Conservation (phyloP, 2,113 vertebrate species). For the Callorhinus ursinus region DNA sequence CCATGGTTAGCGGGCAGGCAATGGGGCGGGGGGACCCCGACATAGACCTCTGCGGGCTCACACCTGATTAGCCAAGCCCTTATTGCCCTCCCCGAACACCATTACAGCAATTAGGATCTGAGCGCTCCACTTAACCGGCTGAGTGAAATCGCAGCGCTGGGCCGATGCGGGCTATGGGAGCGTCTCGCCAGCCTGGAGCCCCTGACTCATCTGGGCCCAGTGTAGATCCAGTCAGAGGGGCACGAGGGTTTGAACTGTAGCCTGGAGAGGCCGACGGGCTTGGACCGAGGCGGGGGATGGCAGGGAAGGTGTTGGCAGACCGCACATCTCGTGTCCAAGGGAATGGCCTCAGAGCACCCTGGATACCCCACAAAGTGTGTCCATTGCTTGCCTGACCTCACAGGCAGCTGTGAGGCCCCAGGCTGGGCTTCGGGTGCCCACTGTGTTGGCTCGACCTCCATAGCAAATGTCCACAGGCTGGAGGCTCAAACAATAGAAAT, state of each 20-base stretch:
- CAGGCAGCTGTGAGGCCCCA: rapidly evolving
- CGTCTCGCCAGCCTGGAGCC: constrained; percentile 53
- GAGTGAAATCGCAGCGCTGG: rapidly evolving
- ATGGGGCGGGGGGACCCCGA: rapidly evolving
- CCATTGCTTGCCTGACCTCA: rapidly evolving
- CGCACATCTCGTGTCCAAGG: rapidly evolving
- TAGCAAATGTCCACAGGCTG: rapidly evolving
- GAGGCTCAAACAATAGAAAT: rapidly evolving
- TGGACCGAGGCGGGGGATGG: rapidly evolving
- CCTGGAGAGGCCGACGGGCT: not conserved
- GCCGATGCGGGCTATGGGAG: not conserved
- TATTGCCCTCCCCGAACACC: not conserved
- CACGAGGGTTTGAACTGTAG: not conserved
- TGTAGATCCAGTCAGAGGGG: rapidly evolving
- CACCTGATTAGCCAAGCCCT: not conserved
- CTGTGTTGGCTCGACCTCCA: rapidly evolving
- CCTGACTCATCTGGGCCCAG: not conserved
- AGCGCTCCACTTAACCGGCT: not conserved
- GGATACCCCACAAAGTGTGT: rapidly evolving
- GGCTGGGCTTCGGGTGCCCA: not conserved
- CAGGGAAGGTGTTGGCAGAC: not conserved
- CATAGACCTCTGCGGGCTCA: not conserved
- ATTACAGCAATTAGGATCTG: not conserved
- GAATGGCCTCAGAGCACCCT: rapidly evolving
- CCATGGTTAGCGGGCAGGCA: not conserved